Percentiles rank a stretch among this genome's conserved stretches.
These are phyloP conservation scores for Nemotelus pantherinus DNA, from an alignment of 2,888 invertebrate genomes.

Conservation along the genomic window DNA sequence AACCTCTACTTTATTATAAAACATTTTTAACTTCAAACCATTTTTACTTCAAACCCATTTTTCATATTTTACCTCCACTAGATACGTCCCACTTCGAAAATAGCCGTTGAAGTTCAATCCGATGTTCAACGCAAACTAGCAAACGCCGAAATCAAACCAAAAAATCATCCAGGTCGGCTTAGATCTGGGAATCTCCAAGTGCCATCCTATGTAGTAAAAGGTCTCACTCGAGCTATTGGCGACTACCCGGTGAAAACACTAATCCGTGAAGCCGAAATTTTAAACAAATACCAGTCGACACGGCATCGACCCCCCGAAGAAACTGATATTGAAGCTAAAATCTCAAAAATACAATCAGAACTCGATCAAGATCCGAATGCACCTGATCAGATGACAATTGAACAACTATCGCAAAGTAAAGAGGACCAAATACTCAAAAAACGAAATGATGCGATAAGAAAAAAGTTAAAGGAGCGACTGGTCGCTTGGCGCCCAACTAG, in stretches of 20 bases:
- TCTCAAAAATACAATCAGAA: constrained; percentile 57
- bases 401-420: constrained; percentile 61
- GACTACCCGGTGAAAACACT: constrained; percentile 71
- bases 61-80: not conserved
- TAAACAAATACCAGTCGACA: constrained; percentile 71
- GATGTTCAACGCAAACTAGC: constrained; percentile 56
- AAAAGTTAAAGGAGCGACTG: constrained; percentile 69
- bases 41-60: not conserved
- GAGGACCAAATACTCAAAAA: constrained; percentile 63
- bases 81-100: constrained; percentile 49
- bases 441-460: constrained; percentile 66
- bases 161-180: constrained; percentile 78
- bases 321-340: constrained; percentile 55
- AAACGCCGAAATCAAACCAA: constrained; percentile 67
- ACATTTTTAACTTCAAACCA: not conserved
- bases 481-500: constrained; percentile 80
- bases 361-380: constrained; percentile 56
- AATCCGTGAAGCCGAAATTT: constrained; percentile 66
- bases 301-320: constrained; percentile 75
- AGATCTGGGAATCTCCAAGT: constrained; percentile 67
- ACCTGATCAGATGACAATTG: constrained; percentile 51
- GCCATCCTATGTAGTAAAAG: constrained; percentile 71
- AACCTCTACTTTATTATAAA: no score
- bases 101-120: constrained; percentile 57
- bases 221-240: constrained; percentile 68